Base-by-base conservation (phyloP, 2,888 invertebrate genomes). In the Odontocerum albicorne region DNA sequence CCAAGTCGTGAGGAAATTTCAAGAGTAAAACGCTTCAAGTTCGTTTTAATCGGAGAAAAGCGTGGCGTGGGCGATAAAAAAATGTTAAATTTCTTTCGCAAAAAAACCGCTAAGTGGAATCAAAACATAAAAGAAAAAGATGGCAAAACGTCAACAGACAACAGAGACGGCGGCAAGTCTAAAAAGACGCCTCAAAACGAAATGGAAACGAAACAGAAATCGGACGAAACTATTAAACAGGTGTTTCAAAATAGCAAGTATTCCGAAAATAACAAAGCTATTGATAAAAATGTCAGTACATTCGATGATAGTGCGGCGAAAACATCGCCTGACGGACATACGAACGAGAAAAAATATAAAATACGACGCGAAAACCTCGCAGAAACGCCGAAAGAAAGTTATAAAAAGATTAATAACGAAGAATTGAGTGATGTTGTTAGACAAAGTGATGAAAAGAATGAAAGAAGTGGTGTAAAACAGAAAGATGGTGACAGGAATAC, bases 31-130 rank as follows among this genome's bases (percentile, higher is more conserved):
- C 17, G 12, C 16, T 16, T 43, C 50, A 33, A 36, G 52, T 21
- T n/a, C n/a, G n/a, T n/a, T n/a, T n/a, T n/a, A n/a, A n/a, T n/a
- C n/a, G n/a, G n/a, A n/a, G n/a, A n/a, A n/a, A n/a, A n/a, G n/a
- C n/a, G n/a, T n/a, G n/a, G n/a, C n/a, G n/a, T n/a, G n/a, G 19
- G 35, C 40, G 16, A 21, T 27, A 12, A 12, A 10, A 43, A 21
- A 1, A 59, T 59, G 59, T 49, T 59, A 20, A 56, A 38, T 35
- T 59, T 53, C 42, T 56, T 59, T 19, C 52, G 56, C 12, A 52
- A 49, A 45, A 59, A 59, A 33, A 33, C 49, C 15, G 47, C 35
- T 8, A 59, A 59, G 21, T 35, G 39, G 32, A 44, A 13, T 8
- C 42, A 55, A 32, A 40, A 55, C 36, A 40, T 38, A 12, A 36